Evolutionary conservation across 2,113 vertebrate genomes (phyloP).

Genomic region (Balaenoptera acutorostrata): DNA sequence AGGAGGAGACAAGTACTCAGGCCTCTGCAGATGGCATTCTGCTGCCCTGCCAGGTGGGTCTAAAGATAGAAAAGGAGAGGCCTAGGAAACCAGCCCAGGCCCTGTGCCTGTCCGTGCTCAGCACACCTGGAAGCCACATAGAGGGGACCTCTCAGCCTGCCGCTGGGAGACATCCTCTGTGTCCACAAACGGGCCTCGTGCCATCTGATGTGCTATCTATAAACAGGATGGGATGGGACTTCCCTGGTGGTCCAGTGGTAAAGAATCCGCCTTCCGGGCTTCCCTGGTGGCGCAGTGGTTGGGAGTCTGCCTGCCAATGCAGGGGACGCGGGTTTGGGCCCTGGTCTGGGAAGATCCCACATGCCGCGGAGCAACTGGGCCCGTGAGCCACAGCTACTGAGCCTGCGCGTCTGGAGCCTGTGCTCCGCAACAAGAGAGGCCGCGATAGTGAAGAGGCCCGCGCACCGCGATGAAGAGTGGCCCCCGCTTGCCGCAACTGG

Average conservation of each 20-base stretch:
- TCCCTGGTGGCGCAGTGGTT: no score
- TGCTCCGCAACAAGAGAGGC: no score
- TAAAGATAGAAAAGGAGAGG: background rate
- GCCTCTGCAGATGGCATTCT: background rate
- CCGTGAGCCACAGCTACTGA: no score
- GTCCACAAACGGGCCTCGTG: background rate
- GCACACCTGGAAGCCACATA: background rate
- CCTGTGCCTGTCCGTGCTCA: background rate
- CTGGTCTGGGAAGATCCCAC: no score
- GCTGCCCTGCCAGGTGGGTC: background rate
- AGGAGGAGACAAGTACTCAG: background rate
- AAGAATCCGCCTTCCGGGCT: background rate
- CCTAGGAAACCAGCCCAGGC: background rate
- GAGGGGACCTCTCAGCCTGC: background rate
- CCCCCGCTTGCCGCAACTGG: no score
- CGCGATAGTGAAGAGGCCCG: no score
- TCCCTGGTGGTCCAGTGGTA: background rate
- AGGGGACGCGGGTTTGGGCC: no score
- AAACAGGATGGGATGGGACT: background rate
- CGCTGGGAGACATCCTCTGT: background rate
- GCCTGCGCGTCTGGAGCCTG: no score
- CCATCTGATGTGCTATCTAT: background rate
- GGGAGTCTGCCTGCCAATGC: no score
- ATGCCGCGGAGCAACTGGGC: no score
- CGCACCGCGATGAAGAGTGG: no score